Conservation (phyloP, 2,888 invertebrate species). For the Anagyrus pseudococci region DNA sequence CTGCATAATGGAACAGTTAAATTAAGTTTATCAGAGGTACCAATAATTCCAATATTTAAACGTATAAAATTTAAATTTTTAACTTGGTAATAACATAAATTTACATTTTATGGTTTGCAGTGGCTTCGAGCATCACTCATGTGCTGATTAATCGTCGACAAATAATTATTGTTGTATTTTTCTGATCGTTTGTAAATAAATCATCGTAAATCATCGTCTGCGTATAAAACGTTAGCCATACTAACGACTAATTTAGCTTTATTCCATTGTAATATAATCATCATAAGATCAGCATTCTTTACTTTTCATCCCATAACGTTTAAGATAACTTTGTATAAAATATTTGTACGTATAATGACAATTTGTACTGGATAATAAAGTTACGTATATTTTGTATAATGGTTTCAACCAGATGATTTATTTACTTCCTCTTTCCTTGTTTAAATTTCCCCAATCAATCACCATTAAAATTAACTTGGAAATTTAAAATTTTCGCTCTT, state of each 20-base stretch:
- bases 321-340: slow-evolving; percentile 34
- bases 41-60: slow-evolving; percentile 41
- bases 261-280: slow-evolving; percentile 41
- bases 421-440: no score
- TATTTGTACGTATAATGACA: slow-evolving; percentile 46
- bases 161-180: slow-evolving; percentile 43
- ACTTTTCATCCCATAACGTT: slow-evolving; percentile 27
- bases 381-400: slow-evolving; percentile 40
- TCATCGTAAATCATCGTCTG: slow-evolving; percentile 42
- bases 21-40: slow-evolving; percentile 80
- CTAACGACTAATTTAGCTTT: slow-evolving; percentile 47
- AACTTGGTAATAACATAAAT: slow-evolving; percentile 13
- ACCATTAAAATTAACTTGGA: no score
- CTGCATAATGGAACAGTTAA: slow-evolving; percentile 82
- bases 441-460: no score
- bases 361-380: slow-evolving; percentile 48
- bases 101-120: slow-evolving; percentile 65
- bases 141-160: slow-evolving; percentile 64
- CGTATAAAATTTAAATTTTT: slow-evolving; percentile 12
- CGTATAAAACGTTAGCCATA: slow-evolving; percentile 53
- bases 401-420: no score
- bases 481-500: no score
- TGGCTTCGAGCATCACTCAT: slow-evolving; percentile 78
- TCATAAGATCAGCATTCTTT: slow-evolving; percentile 23
- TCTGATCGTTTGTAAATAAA: slow-evolving; percentile 56